Evolutionary conservation across 2,888 invertebrate species (phyloP).

Genomic region (Mesorhabditis spiculigera): DNA sequence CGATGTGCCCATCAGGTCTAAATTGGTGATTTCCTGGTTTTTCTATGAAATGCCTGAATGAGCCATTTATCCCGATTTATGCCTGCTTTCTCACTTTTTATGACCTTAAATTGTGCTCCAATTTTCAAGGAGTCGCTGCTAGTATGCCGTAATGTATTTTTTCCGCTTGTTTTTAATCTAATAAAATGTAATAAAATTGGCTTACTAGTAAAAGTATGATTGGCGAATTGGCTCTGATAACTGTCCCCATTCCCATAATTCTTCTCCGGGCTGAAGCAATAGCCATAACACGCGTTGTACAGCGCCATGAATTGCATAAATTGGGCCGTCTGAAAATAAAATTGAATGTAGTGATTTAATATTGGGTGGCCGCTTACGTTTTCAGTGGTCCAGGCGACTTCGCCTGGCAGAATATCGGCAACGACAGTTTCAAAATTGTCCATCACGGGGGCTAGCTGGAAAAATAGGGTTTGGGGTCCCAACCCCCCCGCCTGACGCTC

Average conservation of each 20-base stretch:
- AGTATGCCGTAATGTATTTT: not conserved
- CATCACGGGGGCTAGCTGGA: not conserved
- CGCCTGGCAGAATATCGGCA: not conserved
- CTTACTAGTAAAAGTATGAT: conserved; percentile 9
- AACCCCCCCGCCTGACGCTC: too few relatives aligned
- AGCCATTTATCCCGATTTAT: not conserved
- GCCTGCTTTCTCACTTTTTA: too few relatives aligned
- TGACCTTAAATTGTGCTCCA: too few relatives aligned
- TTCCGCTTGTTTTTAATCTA: not conserved
- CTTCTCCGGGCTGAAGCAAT: conserved; percentile 18
- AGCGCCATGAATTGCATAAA: conserved; percentile 14
- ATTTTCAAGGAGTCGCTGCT: not conserved
- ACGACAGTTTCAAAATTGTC: not conserved
- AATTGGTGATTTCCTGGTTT: too few relatives aligned
- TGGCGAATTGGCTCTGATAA: conserved; percentile 12
- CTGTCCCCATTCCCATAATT: conserved; percentile 7
- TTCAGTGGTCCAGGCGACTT: not conserved
- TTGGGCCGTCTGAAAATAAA: conserved; percentile 14
- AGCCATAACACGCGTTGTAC: conserved; percentile 36
- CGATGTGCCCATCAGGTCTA: not conserved
- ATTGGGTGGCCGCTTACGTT: not conserved
- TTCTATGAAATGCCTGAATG: not conserved
- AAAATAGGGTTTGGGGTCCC: too few relatives aligned
- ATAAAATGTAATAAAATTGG: not conserved
- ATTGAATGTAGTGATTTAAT: not conserved